Conservation (phyloP, 2,113 vertebrate species). For the Sylvicapra grimmia region DNA sequence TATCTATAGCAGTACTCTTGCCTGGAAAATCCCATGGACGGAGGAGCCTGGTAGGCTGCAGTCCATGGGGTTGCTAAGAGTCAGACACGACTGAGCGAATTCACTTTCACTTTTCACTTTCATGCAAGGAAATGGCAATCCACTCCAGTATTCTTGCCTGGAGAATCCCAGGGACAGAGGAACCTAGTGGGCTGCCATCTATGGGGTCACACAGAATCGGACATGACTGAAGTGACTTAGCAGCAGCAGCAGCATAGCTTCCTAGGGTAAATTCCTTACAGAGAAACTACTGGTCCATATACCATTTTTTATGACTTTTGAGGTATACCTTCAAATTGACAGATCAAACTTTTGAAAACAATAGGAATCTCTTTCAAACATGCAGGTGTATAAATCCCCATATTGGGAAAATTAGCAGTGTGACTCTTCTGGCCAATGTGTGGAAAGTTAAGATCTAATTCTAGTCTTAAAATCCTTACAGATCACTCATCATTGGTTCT, state of each 20-base stretch:
- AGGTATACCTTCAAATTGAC: background rate
- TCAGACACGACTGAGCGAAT: too few species aligned
- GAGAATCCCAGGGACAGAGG: too few species aligned
- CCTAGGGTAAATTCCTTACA: background rate
- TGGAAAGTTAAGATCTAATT: background rate
- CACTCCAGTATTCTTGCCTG: too few species aligned
- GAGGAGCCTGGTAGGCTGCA: too few species aligned
- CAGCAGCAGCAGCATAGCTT: background rate
- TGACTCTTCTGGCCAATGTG: background rate
- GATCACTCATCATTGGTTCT: background rate
- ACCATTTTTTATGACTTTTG: background rate
- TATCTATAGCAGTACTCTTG: background rate
- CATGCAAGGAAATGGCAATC: too few species aligned
- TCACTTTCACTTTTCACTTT: too few species aligned
- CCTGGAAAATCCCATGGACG: too few species aligned
- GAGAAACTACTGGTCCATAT: background rate
- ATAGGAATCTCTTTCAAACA: background rate
- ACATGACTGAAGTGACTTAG: fast-evolving
- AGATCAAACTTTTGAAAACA: background rate
- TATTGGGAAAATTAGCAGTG: background rate
- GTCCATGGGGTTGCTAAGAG: too few species aligned
- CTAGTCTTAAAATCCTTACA: background rate
- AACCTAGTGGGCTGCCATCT: too few species aligned
- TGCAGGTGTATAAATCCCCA: background rate
- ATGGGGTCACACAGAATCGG: too few species aligned